Evolutionary conservation across 2,113 vertebrate genomes (phyloP).

Genomic region (Haemorhous mexicanus): DNA sequence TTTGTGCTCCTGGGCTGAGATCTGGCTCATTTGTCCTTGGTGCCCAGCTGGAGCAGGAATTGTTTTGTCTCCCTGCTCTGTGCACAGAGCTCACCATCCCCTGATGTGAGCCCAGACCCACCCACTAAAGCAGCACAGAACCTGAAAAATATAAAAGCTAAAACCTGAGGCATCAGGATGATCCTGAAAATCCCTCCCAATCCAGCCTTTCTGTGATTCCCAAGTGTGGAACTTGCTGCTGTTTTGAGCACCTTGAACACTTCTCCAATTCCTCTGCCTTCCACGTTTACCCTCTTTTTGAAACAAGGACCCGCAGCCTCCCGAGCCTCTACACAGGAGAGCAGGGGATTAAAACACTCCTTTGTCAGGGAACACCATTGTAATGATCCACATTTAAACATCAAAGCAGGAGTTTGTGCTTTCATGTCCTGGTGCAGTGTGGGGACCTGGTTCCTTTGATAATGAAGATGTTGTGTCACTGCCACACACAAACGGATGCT

Average conservation of each 20-base stretch:
- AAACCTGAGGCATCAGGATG: background rate
- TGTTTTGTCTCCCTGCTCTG: background rate
- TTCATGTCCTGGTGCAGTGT: slow-evolving; percentile 74
- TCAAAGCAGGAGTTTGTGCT: slow-evolving; percentile 77
- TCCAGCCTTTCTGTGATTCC: background rate
- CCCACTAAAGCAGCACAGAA: background rate
- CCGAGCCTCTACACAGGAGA: slow-evolving; percentile 12
- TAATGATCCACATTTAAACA: slow-evolving; percentile 62
- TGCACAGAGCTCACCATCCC: background rate
- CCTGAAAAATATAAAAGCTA: rapidly evolving
- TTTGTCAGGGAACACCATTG: slow-evolving; percentile 65
- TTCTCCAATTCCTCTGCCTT: background rate
- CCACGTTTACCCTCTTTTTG: background rate
- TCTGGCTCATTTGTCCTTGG: background rate
- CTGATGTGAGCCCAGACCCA: background rate
- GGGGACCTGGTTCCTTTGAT: slow-evolving; percentile 76
- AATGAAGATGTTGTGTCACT: slow-evolving; percentile 79
- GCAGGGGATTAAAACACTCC: slow-evolving; percentile 58
- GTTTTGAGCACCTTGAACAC: background rate
- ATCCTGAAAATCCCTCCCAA: background rate
- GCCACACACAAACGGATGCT: slow-evolving; percentile 72
- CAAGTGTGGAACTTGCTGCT: background rate
- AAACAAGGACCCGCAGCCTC: background rate
- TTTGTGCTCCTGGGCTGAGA: background rate
- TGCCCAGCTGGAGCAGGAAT: background rate